Conservation (phyloP, 2,888 invertebrate genomes). For the Lasioglossum leucozonium region DNA sequence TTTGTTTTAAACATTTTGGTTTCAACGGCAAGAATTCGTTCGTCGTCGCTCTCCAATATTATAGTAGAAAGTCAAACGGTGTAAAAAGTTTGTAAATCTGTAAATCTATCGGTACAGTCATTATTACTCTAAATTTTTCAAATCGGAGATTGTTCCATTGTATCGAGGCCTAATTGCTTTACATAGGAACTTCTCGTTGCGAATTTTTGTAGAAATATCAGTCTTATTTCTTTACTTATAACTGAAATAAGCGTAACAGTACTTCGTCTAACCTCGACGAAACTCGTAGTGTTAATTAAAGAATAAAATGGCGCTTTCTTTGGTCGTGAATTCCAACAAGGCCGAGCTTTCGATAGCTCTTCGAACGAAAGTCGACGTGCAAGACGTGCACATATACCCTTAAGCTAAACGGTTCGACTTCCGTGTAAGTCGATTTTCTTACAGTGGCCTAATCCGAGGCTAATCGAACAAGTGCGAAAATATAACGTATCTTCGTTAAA, state of each 20-base stretch:
- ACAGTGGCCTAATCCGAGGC: neutral
- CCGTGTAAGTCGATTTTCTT: conserved; percentile 23
- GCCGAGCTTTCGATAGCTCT: conserved; percentile 1
- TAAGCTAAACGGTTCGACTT: neutral
- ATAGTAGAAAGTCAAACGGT: conserved; percentile 11
- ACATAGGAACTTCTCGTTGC: conserved; percentile 72
- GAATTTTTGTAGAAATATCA: conserved; percentile 63
- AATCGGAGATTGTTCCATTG: neutral
- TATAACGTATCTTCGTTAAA: conserved; percentile 13
- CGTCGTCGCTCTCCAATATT: neutral
- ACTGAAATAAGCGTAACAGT: conserved; percentile 53
- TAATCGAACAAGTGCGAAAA: conserved; percentile 32
- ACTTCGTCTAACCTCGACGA: neutral
- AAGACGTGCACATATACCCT: neutral
- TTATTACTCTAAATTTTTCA: neutral
- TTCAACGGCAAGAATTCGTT: neutral
- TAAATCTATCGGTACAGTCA: neutral
- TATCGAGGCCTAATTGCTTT: conserved; percentile 20
- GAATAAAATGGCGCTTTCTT: conserved; percentile 48
- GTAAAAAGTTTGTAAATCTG: neutral
- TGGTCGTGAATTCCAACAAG: conserved; percentile 47
- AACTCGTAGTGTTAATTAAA: conserved; percentile 16
- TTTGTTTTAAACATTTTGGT: neutral
- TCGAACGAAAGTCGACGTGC: conserved; percentile 35
- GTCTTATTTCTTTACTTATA: conserved; percentile 68